Percentiles rank a stretch among this genome's conserved stretches.
These are phyloP conservation scores for Sphenopsis melanotis DNA, from an alignment of 2,797 vertebrate genomes.

Conservation along the genomic window DNA sequence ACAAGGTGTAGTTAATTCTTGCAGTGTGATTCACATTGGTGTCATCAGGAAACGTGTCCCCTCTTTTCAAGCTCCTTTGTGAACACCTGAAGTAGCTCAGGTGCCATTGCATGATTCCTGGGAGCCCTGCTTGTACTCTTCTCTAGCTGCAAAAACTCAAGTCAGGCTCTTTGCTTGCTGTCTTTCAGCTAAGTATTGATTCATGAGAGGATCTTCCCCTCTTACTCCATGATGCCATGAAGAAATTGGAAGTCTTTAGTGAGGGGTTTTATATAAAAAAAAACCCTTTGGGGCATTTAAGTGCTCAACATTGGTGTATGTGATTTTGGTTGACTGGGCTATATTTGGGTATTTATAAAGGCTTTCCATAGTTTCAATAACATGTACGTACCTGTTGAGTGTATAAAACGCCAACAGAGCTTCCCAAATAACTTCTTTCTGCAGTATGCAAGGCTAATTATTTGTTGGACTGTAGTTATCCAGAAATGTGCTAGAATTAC, in stretches of 20 bases:
- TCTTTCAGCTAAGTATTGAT: not conserved
- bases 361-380: not conserved
- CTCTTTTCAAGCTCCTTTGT: not conserved
- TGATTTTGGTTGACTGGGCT: not conserved
- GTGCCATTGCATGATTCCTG: not conserved
- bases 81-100: not conserved
- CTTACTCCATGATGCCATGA: not conserved
- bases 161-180: not conserved
- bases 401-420: not conserved
- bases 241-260: not conserved
- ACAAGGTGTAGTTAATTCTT: not conserved
- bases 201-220: not conserved
- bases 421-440: not conserved
- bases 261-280: not conserved
- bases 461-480: not conserved
- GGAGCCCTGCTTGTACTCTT: not conserved
- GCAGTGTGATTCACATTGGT: not conserved
- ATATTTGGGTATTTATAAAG: not conserved
- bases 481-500: not conserved
- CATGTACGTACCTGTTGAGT: not conserved
- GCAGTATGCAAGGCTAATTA: not conserved
- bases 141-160: not conserved
- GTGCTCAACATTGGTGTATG: not conserved
- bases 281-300: not conserved
- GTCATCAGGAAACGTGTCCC: fast-evolving